Conservation (phyloP, 2,888 invertebrate species). For the Andrena minutula region DNA sequence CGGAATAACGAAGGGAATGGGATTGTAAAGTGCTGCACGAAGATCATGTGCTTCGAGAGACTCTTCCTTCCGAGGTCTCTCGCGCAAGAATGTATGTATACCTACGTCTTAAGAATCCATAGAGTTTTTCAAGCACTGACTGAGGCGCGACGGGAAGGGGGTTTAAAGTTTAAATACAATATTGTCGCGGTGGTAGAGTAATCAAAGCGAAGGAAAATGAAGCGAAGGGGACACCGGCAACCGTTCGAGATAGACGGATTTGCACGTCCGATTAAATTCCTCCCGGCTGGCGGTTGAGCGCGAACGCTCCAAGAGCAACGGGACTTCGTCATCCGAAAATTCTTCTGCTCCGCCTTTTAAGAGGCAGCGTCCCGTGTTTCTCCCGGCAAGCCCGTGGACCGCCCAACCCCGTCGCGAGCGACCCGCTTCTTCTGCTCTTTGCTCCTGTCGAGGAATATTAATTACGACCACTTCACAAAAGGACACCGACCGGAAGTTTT, state of each 20-base stretch:
- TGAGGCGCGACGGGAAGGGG: no score
- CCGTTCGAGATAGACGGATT: conserved; percentile 57
- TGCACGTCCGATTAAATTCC: conserved; percentile 59
- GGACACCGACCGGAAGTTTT: conserved; percentile 73
- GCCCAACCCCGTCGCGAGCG: conserved; percentile 6
- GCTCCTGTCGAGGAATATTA: conserved; percentile 73
- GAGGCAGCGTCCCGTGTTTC: conserved; percentile 40
- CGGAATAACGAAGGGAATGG: not conserved
- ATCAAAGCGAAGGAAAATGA: conserved; percentile 18
- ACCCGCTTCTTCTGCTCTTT: conserved; percentile 45
- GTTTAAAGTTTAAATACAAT: not conserved
- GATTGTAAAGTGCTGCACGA: not conserved
- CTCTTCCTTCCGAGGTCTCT: no score
- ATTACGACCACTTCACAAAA: conserved; percentile 75
- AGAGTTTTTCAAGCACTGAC: not conserved
- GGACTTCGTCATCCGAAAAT: conserved; percentile 63
- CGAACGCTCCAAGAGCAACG: conserved; percentile 49
- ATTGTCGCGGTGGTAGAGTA: not conserved
- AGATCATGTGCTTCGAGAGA: no score
- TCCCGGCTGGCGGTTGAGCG: conserved; percentile 24
- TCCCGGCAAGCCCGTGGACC: conserved; percentile 29
- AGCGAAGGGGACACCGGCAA: conserved; percentile 31
- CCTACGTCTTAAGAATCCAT: no score
- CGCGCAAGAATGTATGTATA: no score
- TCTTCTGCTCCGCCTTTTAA: conserved; percentile 58